phyloP scores from a whole-genome alignment of 1,140 invertebrate genomes.

The Hestina assimilis region DNA sequence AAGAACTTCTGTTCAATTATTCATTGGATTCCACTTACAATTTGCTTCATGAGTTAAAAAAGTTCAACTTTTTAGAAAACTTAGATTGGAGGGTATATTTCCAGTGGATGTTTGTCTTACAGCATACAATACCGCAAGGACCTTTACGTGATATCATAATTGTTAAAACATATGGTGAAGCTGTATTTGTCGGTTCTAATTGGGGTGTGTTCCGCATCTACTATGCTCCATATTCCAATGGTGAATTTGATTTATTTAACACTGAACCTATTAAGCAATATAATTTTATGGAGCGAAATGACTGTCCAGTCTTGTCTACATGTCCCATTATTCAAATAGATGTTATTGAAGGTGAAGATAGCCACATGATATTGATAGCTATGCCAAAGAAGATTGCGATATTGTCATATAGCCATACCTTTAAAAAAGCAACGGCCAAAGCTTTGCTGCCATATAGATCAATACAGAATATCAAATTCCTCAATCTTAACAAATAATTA shows the following conservation, averaged over 20 bases:
- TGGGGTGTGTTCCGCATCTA: conserved; percentile 61
- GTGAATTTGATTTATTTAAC: conserved; percentile 53
- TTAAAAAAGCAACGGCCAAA: not conserved
- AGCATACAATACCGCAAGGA: conserved; percentile 38
- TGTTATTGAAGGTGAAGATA: conserved; percentile 42
- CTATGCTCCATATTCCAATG: conserved; percentile 42
- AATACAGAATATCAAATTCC: not conserved
- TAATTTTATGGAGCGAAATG: conserved; percentile 52
- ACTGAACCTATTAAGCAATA: conserved; percentile 50
- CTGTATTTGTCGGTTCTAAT: conserved; percentile 52
- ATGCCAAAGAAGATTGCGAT: conserved; percentile 61
- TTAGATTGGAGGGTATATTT: conserved; percentile 26
- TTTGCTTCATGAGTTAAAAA: conserved; percentile 8
- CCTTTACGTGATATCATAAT: conserved; percentile 46
- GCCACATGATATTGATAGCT: conserved; percentile 49
- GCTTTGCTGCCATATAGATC: not conserved
- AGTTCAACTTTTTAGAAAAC: conserved; percentile 14
- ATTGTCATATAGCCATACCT: conserved; percentile 44
- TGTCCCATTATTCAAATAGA: conserved; percentile 56
- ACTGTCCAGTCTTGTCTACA: conserved; percentile 46
- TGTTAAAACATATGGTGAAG: conserved; percentile 45
- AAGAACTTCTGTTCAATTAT: not conserved
- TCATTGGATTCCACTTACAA: not conserved
- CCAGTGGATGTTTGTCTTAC: conserved; percentile 51
- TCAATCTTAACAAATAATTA: not conserved